Percentiles rank a stretch among this genome's conserved stretches.
phyloP scores from a whole-genome alignment of 2,113 vertebrate genomes.

The Empidonax traillii region DNA sequence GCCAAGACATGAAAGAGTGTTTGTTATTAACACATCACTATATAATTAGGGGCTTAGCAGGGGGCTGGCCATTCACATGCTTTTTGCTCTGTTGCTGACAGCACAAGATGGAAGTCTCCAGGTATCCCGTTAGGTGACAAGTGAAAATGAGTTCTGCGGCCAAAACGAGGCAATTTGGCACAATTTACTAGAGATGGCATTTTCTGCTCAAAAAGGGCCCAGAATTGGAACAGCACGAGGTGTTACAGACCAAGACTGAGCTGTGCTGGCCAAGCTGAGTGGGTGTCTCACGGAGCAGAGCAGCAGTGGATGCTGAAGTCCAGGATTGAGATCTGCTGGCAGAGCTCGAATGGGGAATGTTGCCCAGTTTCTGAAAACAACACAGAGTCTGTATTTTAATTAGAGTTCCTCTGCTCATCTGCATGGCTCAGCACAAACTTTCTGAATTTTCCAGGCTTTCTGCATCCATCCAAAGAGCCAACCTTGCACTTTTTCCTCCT shows the following conservation, averaged over 20 bases:
- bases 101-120: constrained; percentile 32
- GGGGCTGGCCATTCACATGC: not conserved
- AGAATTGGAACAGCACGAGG: constrained; percentile 3
- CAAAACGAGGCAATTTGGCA: constrained; percentile 54
- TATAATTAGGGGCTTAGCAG: constrained; percentile 48
- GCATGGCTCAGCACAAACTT: not conserved
- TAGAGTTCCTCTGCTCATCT: constrained; percentile 23
- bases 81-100: constrained; percentile 25
- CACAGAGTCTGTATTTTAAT: constrained; percentile 19
- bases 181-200: not conserved
- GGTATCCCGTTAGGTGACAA: constrained; percentile 59
- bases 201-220: not conserved
- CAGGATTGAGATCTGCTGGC: constrained; percentile 6
- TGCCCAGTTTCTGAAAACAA: constrained; percentile 32
- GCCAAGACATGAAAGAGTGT: constrained; percentile 47
- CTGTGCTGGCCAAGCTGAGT: not conserved
- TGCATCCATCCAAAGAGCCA: not conserved
- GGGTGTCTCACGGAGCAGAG: not conserved
- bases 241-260: not conserved
- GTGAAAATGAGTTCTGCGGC: constrained; percentile 48
- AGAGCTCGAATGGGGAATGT: not conserved
- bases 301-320: constrained; percentile 6
- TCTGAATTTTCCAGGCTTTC: not conserved
- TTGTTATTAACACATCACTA: constrained; percentile 64
- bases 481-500: not conserved